Percentiles rank a stretch among this genome's conserved stretches.
Conservation (phyloP, 2,888 invertebrate genomes). For the Conus canariensis region DNA sequence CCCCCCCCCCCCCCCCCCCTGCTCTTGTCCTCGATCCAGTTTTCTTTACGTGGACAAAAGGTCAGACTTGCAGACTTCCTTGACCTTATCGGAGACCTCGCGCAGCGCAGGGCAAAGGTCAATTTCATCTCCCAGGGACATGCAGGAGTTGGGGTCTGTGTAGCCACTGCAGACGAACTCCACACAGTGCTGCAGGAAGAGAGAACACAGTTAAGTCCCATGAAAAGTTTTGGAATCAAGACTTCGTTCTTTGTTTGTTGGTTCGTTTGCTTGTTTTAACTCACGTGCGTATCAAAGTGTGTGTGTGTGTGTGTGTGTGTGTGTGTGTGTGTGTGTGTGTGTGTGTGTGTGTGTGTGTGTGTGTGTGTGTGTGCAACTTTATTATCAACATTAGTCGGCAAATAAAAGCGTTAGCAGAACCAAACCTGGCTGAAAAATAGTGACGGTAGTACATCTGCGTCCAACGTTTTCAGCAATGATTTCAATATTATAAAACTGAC, state of each 20-base stretch:
- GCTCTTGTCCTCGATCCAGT: too few relatives aligned
- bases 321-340: neutral
- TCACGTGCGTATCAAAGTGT: too few relatives aligned
- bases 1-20: too few relatives aligned
- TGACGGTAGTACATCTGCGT: too few relatives aligned
- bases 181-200: slow-evolving; percentile 5
- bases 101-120: neutral
- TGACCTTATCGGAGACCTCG: neutral
- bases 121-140: neutral
- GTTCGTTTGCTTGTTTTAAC: neutral
- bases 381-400: too few relatives aligned
- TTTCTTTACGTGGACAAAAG: neutral
- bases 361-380: too few relatives aligned
- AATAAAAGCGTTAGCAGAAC: too few relatives aligned
- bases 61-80: neutral
- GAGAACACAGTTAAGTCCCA: neutral
- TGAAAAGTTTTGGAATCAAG: too few relatives aligned
- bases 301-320: neutral
- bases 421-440: too few relatives aligned
- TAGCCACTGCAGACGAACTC: slow-evolving; percentile 24
- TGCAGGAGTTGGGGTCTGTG: slow-evolving; percentile 1
- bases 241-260: neutral
- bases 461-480: too few relatives aligned
- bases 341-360: neutral
- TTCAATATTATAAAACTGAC: too few relatives aligned